phyloP scores from a whole-genome alignment of 2,888 invertebrate genomes.

The Capitulum mitella region DNA sequence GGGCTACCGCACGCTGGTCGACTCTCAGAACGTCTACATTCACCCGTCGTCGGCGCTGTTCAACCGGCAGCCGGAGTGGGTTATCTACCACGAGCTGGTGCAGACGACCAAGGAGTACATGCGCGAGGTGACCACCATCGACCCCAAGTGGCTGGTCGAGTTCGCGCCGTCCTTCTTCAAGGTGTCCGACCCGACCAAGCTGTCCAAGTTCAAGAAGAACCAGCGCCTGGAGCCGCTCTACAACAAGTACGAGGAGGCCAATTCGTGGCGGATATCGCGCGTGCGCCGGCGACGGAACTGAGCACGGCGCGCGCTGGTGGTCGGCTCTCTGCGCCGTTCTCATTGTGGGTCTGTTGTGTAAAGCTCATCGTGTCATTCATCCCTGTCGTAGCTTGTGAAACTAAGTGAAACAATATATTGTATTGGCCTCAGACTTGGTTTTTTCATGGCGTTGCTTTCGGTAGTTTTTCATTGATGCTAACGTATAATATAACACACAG shows the following conservation, averaged over 20 bases:
- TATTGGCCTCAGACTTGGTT: background rate
- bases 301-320: conserved; percentile 39
- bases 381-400: background rate
- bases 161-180: conserved; percentile 99
- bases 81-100: conserved; percentile 96
- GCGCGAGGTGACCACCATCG: conserved; percentile 94
- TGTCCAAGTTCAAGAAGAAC: conserved; percentile 98
- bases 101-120: conserved; percentile 99
- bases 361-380: background rate
- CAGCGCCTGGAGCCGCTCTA: conserved; percentile 94
- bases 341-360: background rate
- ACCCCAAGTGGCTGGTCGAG: conserved; percentile 97
- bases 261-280: conserved; percentile 96
- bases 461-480: too few species aligned
- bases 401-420: background rate
- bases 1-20: conserved; percentile 89
- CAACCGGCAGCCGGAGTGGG: conserved; percentile 98
- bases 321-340: background rate
- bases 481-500: too few species aligned
- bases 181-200: conserved; percentile 95
- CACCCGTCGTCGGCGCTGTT: conserved; percentile 97
- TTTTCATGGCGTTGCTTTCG: too few species aligned
- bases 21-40: conserved; percentile 96
- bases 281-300: conserved; percentile 81
- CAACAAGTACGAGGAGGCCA: conserved; percentile 98